Percentiles rank a stretch among this genome's conserved stretches.
Evolutionary conservation across 2,888 invertebrate species (phyloP).

Genomic region (Apotomis capreana): DNA sequence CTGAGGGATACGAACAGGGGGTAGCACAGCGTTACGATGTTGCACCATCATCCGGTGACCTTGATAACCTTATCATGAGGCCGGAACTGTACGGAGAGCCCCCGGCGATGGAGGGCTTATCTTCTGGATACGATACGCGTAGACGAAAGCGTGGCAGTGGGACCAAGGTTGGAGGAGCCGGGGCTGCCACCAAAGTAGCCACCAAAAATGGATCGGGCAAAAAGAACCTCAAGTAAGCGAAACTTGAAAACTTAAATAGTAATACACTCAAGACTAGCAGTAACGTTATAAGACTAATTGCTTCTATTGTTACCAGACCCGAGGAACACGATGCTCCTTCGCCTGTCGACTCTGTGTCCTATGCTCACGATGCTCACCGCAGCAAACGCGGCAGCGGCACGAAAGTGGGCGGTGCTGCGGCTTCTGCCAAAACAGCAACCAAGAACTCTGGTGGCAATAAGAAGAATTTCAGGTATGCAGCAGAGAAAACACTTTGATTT

Average conservation of each 20-base stretch:
- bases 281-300: background rate
- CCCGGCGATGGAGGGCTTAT: slow-evolving; percentile 75
- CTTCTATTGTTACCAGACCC: slow-evolving; percentile 54
- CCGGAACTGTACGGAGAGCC: slow-evolving; percentile 85
- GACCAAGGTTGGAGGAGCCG: slow-evolving; percentile 76
- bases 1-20: slow-evolving; percentile 73
- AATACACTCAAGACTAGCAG: slow-evolving; percentile 11
- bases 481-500: background rate
- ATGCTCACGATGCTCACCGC: slow-evolving; percentile 33
- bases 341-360: slow-evolving; percentile 25
- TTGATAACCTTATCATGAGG: slow-evolving; percentile 85
- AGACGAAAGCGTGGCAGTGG: slow-evolving; percentile 77
- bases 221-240: slow-evolving; percentile 75
- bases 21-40: slow-evolving; percentile 73
- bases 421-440: slow-evolving; percentile 75
- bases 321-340: slow-evolving; percentile 63
- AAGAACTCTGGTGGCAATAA: slow-evolving; percentile 77
- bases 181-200: slow-evolving; percentile 78
- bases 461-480: slow-evolving; percentile 74
- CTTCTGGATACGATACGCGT: slow-evolving; percentile 68
- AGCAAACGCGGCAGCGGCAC: slow-evolving; percentile 57
- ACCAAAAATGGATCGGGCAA: slow-evolving; percentile 77
- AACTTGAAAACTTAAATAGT: slow-evolving; percentile 36
- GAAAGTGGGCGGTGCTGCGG: slow-evolving; percentile 76
- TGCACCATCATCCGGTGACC: slow-evolving; percentile 68